Conservation (phyloP, 2,888 invertebrate genomes). For the Anthophora plumipes region DNA sequence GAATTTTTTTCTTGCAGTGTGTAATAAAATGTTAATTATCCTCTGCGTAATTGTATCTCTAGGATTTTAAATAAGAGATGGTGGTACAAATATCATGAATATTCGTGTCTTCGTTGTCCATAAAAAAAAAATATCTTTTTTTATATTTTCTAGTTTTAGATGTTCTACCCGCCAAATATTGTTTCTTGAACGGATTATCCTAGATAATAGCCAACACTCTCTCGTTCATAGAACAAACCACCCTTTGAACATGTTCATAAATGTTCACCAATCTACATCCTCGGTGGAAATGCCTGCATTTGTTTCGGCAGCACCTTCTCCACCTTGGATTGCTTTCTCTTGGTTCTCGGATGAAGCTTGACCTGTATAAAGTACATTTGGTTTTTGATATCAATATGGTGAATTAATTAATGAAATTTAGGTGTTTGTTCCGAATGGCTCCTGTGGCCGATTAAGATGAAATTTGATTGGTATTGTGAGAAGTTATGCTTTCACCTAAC, state of each 20-base stretch:
- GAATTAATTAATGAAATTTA: neutral
- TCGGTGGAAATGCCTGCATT: slow-evolving; percentile 46
- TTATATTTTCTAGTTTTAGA: slow-evolving; percentile 8
- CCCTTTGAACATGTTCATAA: slow-evolving; percentile 47
- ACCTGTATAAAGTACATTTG: slow-evolving; percentile 44
- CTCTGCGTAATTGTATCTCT: neutral
- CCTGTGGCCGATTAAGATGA: too few relatives aligned
- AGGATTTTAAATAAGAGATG: neutral
- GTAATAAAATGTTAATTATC: neutral
- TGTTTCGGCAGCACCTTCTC: slow-evolving; percentile 62
- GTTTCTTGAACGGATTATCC: slow-evolving; percentile 24
- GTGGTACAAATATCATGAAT: slow-evolving; percentile 1
- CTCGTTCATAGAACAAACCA: slow-evolving; percentile 64
- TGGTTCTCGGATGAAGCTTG: slow-evolving; percentile 69
- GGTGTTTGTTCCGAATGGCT: too few relatives aligned
- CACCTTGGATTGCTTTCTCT: slow-evolving; percentile 66
- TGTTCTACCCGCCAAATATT: neutral
- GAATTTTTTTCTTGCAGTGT: neutral
- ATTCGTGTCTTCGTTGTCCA: neutral
- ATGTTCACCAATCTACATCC: slow-evolving; percentile 51
- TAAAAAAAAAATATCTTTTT: neutral
- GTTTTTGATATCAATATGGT: neutral
- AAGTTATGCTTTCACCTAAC: too few relatives aligned
- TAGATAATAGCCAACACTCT: slow-evolving; percentile 43
- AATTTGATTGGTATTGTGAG: too few relatives aligned